Evolutionary conservation across 2,113 vertebrate genomes (phyloP).

Genomic region (Columba livia): DNA sequence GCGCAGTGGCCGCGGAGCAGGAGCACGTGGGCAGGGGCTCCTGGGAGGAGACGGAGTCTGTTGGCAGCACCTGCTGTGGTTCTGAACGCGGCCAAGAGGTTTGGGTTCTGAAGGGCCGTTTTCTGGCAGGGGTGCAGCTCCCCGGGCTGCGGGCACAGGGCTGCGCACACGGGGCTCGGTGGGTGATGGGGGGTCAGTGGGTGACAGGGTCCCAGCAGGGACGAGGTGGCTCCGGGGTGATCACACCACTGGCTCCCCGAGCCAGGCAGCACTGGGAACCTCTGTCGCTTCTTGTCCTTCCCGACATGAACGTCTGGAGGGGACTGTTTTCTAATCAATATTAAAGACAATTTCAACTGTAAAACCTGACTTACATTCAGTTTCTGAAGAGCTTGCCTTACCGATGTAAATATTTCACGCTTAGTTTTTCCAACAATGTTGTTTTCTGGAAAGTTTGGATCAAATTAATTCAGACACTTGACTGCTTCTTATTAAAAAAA

Average conservation of each 20-base stretch:
- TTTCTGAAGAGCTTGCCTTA: neutral
- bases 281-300: neutral
- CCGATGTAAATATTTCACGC: neutral
- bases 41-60: rapidly evolving
- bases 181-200: no score
- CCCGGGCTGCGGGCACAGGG: neutral
- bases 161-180: rapidly evolving
- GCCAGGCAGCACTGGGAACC: neutral
- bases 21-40: rapidly evolving
- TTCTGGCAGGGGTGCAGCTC: neutral
- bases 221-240: neutral
- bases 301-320: neutral
- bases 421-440: neutral
- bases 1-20: rapidly evolving
- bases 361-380: neutral
- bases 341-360: neutral
- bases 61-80: neutral
- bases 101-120: neutral
- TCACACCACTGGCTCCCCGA: neutral
- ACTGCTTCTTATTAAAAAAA: neutral
- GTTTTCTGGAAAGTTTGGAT: neutral
- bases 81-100: neutral
- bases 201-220: no score
- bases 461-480: neutral
- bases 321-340: neutral